Conservation (phyloP, 2,797 vertebrate genomes). For the Lycodopsis pacificus region DNA sequence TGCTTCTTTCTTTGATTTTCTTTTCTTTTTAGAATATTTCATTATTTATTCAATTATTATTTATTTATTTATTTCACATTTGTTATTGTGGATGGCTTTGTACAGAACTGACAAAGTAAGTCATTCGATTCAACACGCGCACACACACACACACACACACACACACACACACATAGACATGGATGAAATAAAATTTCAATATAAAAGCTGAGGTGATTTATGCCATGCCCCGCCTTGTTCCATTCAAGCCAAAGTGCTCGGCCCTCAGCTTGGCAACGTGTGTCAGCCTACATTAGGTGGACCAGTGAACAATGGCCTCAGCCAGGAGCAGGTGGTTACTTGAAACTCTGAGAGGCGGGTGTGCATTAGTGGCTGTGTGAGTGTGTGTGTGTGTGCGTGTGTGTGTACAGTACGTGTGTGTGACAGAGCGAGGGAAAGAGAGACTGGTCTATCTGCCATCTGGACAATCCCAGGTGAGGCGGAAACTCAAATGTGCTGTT, state of each 20-base stretch:
- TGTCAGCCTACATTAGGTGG: conserved; percentile 80
- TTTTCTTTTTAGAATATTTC: neutral
- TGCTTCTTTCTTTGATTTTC: neutral
- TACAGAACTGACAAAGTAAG: conserved; percentile 19
- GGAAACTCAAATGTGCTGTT: conserved; percentile 73
- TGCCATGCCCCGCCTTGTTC: conserved; percentile 59
- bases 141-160: neutral
- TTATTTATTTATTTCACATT: conserved; percentile 25
- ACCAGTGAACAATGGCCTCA: conserved; percentile 76
- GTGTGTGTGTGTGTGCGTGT: conserved; percentile 3
- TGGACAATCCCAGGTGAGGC: conserved; percentile 79
- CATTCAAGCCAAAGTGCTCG: conserved; percentile 65
- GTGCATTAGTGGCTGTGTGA: conserved; percentile 53
- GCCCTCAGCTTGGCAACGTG: conserved; percentile 75
- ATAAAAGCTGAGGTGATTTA: conserved; percentile 64
- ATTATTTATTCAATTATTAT: neutral
- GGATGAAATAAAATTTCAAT: conserved; percentile 54
- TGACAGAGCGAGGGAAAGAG: conserved; percentile 27
- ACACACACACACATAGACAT: neutral
- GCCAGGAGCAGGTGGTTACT: conserved; percentile 79
- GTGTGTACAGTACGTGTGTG: neutral
- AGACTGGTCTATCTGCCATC: conserved; percentile 72
- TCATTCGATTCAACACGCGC: conserved; percentile 27
- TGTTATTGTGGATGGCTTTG: conserved; percentile 31
- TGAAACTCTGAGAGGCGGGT: conserved; percentile 68